These are phyloP conservation scores for Mimumesa dahlbomi DNA, from an alignment of 2,888 invertebrate species.

Conservation along the genomic window DNA sequence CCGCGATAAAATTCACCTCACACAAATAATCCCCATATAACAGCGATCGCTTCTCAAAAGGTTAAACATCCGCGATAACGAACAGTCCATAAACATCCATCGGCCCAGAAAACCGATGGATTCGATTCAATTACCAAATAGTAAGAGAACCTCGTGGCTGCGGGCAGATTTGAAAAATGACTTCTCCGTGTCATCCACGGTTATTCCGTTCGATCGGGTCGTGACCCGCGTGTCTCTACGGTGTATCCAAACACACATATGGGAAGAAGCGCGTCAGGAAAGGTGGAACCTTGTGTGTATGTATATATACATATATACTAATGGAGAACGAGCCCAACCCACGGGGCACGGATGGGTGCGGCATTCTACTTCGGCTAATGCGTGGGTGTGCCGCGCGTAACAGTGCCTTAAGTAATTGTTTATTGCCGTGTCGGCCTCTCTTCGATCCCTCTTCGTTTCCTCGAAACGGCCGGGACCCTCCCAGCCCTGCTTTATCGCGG, in stretches of 20 bases:
- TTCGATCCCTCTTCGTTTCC: slow-evolving; percentile 61
- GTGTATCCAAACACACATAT: slow-evolving; percentile 22
- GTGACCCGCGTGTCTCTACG: background rate
- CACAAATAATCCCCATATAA: too few species aligned
- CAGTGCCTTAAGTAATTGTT: slow-evolving; percentile 79
- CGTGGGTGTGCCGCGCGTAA: slow-evolving; percentile 78
- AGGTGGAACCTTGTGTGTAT: too few species aligned
- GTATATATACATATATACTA: slow-evolving; percentile 47
- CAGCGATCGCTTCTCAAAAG: too few species aligned
- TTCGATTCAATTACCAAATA: too few species aligned
- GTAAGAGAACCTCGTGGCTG: too few species aligned
- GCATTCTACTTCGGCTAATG: slow-evolving; percentile 78
- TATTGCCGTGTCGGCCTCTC: slow-evolving; percentile 71
- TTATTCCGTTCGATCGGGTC: slow-evolving; percentile 25
- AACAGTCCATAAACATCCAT: too few species aligned
- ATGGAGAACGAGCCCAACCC: slow-evolving; percentile 65
- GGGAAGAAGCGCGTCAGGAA: slow-evolving; percentile 29
- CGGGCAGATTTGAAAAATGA: slow-evolving; percentile 36
- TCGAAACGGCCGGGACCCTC: slow-evolving; percentile 60
- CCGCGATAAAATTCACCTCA: too few species aligned
- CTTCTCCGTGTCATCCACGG: slow-evolving; percentile 31
- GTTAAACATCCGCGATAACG: too few species aligned
- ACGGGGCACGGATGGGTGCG: slow-evolving; percentile 73
- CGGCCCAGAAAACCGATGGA: too few species aligned
- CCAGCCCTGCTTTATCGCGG: slow-evolving; percentile 44